Evolutionary conservation across 2,797 vertebrate genomes (phyloP), one percentile per base, ranked within the genome.

Genomic region (Amphiprion clarkii): DNA sequence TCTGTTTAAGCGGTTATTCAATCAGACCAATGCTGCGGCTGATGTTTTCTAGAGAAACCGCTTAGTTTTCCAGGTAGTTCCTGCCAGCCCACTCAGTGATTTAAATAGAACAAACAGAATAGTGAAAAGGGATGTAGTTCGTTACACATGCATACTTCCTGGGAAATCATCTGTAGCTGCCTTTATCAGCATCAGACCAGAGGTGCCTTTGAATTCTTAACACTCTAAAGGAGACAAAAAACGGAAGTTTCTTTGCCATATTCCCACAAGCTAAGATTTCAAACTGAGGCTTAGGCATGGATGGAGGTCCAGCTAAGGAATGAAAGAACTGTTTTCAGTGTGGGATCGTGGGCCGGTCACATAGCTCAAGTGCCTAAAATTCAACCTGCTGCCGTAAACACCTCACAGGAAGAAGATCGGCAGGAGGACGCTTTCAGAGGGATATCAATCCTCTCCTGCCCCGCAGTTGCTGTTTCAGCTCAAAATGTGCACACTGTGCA

Each of bases 321-420:
- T 64, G 67, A 79, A 36, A 46, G 65, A n/a, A n/a, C 29, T 75
- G 59, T 60, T 81, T 40, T 2, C 4, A 78, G 53, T 21, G 64
- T 40, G 56, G 72, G 69, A 74, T 52, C 21, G 36, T 51, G 55
- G 42, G 12, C 53, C 51, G 73, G 72, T 87, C 75, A 60, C 76
- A 78, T 74, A 78, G 67, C 78, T 72, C 27, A 49, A 86, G 84
- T 19, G 77, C 79, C 79, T 74, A 67, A 82, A 84, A 71, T 64
- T 78, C 78, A 85, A 86, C 86, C 73, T 82, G 74, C 81, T 58
- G 68, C 74, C 79, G 79, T 92, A 81, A 92, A 91, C 92, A 78
- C 88, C 82, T 88, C 68, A 0, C 17, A 16, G 74, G 65, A 49
- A 81, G 69, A 58, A 82, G 79, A 85, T 82, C 46, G 3, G 53